Conservation (phyloP, 2,113 vertebrate genomes). For the Columba livia region DNA sequence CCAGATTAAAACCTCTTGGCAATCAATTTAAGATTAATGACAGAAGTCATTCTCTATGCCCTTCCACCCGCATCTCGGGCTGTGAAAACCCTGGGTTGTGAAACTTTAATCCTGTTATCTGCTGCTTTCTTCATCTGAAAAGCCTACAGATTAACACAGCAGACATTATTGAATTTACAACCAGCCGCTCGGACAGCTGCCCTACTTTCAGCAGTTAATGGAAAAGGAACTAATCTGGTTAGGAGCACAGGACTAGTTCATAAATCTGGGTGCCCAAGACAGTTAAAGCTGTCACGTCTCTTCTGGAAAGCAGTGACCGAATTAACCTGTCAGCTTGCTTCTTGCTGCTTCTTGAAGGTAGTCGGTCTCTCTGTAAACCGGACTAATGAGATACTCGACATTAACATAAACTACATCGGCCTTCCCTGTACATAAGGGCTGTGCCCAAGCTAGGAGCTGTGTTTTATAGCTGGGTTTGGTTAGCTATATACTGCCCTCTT, state of each 20-base stretch:
- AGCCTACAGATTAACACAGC: slow-evolving; percentile 80
- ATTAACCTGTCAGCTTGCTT: slow-evolving; percentile 75
- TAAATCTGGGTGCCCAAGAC: slow-evolving; percentile 74
- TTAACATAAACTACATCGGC: not conserved
- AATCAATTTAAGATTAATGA: slow-evolving; percentile 83
- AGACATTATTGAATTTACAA: slow-evolving; percentile 85
- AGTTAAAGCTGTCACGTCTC: slow-evolving; percentile 79
- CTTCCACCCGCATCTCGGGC: slow-evolving; percentile 45
- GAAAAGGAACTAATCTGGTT: slow-evolving; percentile 87
- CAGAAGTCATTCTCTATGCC: slow-evolving; percentile 76
- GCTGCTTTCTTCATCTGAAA: slow-evolving; percentile 76
- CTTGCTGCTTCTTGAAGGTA: slow-evolving; percentile 66
- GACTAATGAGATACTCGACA: slow-evolving; percentile 72
- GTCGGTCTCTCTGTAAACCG: slow-evolving; percentile 69
- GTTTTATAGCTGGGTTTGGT: not conserved
- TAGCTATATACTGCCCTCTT: not conserved
- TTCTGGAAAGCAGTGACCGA: slow-evolving; percentile 57
- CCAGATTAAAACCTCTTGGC: slow-evolving; percentile 77
- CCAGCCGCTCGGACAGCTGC: slow-evolving; percentile 89
- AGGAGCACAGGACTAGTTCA: slow-evolving; percentile 77
- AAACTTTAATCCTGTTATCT: slow-evolving; percentile 87
- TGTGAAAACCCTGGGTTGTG: slow-evolving; percentile 70
- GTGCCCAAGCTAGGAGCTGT: not conserved
- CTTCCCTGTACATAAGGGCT: not conserved
- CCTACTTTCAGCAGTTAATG: slow-evolving; percentile 84